A percentile compares a stretch with the other conserved stretches of the same genome.
These are phyloP conservation scores for Diplolepis rosae DNA, from an alignment of 2,888 invertebrate species.

Conservation along the genomic window DNA sequence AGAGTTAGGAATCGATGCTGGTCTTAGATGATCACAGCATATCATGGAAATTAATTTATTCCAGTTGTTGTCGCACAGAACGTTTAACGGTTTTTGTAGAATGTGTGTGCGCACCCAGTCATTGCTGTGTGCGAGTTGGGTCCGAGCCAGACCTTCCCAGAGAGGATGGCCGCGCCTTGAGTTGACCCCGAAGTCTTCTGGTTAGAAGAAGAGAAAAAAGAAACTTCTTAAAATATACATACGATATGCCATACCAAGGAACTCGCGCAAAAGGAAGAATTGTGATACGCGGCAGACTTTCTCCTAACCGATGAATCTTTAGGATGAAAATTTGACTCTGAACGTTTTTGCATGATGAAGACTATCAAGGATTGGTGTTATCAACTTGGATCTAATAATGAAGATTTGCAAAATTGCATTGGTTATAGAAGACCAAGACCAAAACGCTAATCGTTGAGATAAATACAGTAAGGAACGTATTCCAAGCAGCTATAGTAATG, in stretches of 20 bases:
- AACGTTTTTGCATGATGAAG: background rate
- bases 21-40: background rate
- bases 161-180: constrained; percentile 67
- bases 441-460: constrained; percentile 50
- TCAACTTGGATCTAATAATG: background rate
- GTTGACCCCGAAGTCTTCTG: constrained; percentile 68
- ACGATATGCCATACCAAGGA: constrained; percentile 20
- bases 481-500: constrained; percentile 58
- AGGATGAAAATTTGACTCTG: background rate
- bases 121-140: constrained; percentile 65
- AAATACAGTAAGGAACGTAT: constrained; percentile 42
- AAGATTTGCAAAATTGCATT: background rate
- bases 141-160: constrained; percentile 66
- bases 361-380: background rate
- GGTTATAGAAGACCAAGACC: constrained; percentile 21
- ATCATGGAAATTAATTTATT: constrained; percentile 49
- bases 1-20: background rate
- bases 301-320: constrained; percentile 36
- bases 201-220: constrained; percentile 54
- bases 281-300: constrained; percentile 41
- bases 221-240: constrained; percentile 29
- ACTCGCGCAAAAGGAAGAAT: constrained; percentile 24
- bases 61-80: constrained; percentile 47
- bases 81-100: constrained; percentile 73
- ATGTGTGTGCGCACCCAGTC: constrained; percentile 62